phyloP scores from a whole-genome alignment of 2,797 vertebrate species.

The Halcyon smyrnensis region DNA sequence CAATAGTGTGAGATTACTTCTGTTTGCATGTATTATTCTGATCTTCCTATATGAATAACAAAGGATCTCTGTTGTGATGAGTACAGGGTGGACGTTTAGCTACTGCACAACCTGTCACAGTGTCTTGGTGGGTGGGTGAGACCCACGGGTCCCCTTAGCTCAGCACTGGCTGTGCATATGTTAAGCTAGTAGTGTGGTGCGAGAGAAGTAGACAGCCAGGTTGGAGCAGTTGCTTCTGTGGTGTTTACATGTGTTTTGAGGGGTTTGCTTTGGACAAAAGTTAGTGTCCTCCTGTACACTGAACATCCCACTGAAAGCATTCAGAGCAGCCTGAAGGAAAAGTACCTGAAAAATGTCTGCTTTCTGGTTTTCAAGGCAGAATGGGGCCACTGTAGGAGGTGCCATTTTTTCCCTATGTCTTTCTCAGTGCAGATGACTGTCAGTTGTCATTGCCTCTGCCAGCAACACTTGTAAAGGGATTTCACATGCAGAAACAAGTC shows the following conservation, averaged over 20 bases:
- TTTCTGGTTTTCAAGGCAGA: not conserved
- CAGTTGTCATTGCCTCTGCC: not conserved
- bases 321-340: not conserved
- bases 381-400: not conserved
- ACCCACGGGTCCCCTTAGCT: not conserved
- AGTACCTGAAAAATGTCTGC: not conserved
- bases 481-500: not conserved
- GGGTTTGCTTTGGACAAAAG: not conserved
- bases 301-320: not conserved
- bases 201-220: not conserved
- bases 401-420: not conserved
- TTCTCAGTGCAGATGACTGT: not conserved
- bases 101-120: not conserved
- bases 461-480: not conserved
- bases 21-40: conserved; percentile 22
- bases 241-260: not conserved
- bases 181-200: not conserved
- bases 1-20: not conserved
- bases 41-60: not conserved
- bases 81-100: not conserved
- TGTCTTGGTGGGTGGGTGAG: not conserved
- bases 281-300: not conserved
- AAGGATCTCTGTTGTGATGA: not conserved
- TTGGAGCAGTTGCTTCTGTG: not conserved
- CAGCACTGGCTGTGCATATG: not conserved